Evolutionary conservation across 1,140 invertebrate species (phyloP).

Genomic region (Drosophila navojoa): DNA sequence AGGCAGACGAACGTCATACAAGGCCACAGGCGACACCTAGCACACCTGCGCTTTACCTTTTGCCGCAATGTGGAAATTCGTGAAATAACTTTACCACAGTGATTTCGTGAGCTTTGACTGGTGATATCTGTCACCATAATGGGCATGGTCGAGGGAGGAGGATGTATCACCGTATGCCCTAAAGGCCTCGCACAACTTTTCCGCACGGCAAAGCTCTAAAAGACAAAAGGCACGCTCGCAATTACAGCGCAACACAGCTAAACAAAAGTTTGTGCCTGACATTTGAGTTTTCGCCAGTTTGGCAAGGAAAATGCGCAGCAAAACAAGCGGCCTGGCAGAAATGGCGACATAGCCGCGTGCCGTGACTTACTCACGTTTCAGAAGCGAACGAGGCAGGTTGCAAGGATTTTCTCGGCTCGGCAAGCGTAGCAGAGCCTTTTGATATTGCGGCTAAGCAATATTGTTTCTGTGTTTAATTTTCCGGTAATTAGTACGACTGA

Average conservation of each 20-base stretch:
- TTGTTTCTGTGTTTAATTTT: constrained; percentile 69
- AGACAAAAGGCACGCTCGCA: constrained; percentile 51
- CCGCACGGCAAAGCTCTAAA: constrained; percentile 22
- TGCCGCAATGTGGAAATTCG: constrained; percentile 30
- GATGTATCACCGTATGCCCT: constrained; percentile 37
- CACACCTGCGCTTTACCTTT: constrained; percentile 49
- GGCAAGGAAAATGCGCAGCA: constrained; percentile 67
- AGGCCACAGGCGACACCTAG: constrained; percentile 52
- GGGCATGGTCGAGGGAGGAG: neutral
- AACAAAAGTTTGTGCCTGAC: constrained; percentile 70
- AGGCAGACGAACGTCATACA: constrained; percentile 41
- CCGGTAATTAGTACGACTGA: constrained; percentile 59
- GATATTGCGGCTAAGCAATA: constrained; percentile 43
- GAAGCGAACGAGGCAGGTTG: constrained; percentile 62
- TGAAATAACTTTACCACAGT: constrained; percentile 8
- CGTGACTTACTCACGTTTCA: constrained; percentile 78
- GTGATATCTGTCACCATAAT: constrained; percentile 8
- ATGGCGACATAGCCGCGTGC: constrained; percentile 29
- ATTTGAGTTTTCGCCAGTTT: constrained; percentile 58
- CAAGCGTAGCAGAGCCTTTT: neutral
- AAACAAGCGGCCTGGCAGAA: constrained; percentile 7
- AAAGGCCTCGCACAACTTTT: constrained; percentile 57
- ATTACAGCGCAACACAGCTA: constrained; percentile 45
- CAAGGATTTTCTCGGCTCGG: neutral
- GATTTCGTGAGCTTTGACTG: constrained; percentile 37